Evolutionary conservation across 2,797 vertebrate species (phyloP), one percentile per base, ranked within the genome.

Genomic region (Premnoplex brunnescens): DNA sequence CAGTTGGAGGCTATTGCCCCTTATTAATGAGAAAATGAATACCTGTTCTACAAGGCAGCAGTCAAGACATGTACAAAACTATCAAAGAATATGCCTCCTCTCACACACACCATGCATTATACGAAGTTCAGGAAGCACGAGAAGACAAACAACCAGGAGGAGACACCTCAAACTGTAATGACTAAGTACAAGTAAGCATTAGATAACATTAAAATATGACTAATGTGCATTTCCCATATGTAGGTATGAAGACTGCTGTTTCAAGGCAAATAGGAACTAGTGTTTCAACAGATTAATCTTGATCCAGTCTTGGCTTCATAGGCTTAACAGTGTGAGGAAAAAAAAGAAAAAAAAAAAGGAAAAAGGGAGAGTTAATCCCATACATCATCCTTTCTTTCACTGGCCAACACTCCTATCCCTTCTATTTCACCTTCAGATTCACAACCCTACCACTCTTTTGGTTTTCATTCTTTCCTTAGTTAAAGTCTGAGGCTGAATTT

Each of bases 151-250:
- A 84, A 43, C 27, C 24, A 69, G 36, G 21, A 85, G 27, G 51
- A 62, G 59, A 60, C 49, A 36, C 24, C 75, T 72, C 82, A 48
- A 55, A 80, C 62, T 66, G 41, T 28, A 54, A 91, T 88, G 78
- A 95, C 84, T 96, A 80, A 95, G 89, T 20, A 74, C 26, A 87
- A 80, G 19, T 26, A 85, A 90, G 43, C 76, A 60, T 78, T 75
- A 93, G 36, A 41, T 86, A 85, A 89, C 54, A 82, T 27, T 71
- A 59, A 89, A 92, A 62, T 71, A 59, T 72, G 76, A 94, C 90
- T 46, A 95, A 92, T 68, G 74, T 17, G 39, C 36, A 41, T 58
- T 87, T 85, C 85, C 28, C 80, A 67, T 85, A 43, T 92, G 46
- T 28, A 83, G 41, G 27, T 60, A 72, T 24, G 60, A 24, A 75